Evolutionary conservation across 2,888 invertebrate species (phyloP), one percentile per base, ranked within the genome.

Genomic region (Hecatera dysodea): DNA sequence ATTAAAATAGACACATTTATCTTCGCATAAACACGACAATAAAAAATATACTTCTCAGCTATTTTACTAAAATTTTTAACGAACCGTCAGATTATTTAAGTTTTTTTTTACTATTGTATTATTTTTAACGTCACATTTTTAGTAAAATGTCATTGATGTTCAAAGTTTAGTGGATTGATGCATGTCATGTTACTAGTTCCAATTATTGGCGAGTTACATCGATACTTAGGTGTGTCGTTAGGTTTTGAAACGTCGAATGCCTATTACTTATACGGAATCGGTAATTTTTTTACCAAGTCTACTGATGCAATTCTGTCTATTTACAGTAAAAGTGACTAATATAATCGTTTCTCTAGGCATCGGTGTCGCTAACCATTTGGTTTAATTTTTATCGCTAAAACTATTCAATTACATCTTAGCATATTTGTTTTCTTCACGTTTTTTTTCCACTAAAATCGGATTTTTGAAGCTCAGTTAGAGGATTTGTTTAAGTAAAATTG

Each of bases 41-140:
- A 91, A 91, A 94, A 94, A 94, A 94, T 93, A 94, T 93, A 93
- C 83, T 86, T 86, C 81, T 87, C 80, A 87, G 83, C 84, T 87
- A 86, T 82, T 72, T 80, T 39, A 53, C 50, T 64, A 60, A 39
- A 61, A 36, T 82, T 44, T 81, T 78, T 69, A 74, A 75, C 57
- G 42, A 74, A 72, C 42, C 42, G 57, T 63, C 39, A 1, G 57
- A n/a, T 53, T 66, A 33, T 33, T 44, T 27, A 33, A n/a, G 1
- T 11, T 53, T 53, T 56, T 65, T 76, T 67, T 68, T 29, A 56
- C 67, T 79, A 65, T 60, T 42, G 60, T 50, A 12, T 70, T 63
- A 59, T 59, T 72, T 62, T 68, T 59, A 53, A 48, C 78, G 61
- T 29, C 65, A 74, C 33, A 61, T 57, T 42, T 55, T 39, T 39